A percentile compares a stretch with the other conserved stretches of the same genome.
Conservation (phyloP, 2,888 invertebrate species). For the Tromatobia lineatoria region DNA sequence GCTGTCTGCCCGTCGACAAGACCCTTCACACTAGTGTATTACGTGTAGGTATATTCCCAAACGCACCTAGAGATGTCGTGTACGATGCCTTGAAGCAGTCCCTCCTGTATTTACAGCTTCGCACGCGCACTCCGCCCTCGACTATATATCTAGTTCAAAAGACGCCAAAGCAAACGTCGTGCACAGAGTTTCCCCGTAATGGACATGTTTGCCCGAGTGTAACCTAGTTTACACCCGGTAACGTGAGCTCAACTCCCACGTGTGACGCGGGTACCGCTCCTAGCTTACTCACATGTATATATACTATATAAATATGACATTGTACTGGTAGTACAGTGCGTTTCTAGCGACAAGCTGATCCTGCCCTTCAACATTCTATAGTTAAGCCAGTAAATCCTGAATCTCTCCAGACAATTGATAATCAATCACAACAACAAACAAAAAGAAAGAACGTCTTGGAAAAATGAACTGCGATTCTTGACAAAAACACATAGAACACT, state of each 20-base stretch:
- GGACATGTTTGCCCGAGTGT: constrained; percentile 77
- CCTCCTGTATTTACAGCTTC: constrained; percentile 21
- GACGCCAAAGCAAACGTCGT: constrained; percentile 68
- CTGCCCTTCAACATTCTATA: constrained; percentile 2
- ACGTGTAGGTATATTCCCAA: constrained; percentile 33
- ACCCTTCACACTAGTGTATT: constrained; percentile 39
- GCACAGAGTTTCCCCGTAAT: constrained; percentile 73
- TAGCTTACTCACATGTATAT: constrained; percentile 14
- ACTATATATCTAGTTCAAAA: constrained; percentile 58
- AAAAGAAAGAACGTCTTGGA: neutral
- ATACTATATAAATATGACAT: neutral
- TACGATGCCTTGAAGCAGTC: constrained; percentile 25
- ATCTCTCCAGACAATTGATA: neutral
- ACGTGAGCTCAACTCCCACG: constrained; percentile 70
- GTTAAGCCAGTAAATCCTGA: neutral
- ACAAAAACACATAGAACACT: too few species aligned
- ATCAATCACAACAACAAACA: neutral
- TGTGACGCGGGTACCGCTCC: constrained; percentile 54
- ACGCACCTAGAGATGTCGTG: constrained; percentile 12
- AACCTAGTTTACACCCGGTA: constrained; percentile 77
- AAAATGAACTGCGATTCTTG: neutral
- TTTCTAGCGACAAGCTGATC: constrained; percentile 21
- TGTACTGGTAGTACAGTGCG: neutral
- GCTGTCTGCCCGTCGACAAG: constrained; percentile 32
- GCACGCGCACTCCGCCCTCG: constrained; percentile 16